Conservation (phyloP, 2,888 invertebrate genomes). For the Mylabris sibirica region DNA sequence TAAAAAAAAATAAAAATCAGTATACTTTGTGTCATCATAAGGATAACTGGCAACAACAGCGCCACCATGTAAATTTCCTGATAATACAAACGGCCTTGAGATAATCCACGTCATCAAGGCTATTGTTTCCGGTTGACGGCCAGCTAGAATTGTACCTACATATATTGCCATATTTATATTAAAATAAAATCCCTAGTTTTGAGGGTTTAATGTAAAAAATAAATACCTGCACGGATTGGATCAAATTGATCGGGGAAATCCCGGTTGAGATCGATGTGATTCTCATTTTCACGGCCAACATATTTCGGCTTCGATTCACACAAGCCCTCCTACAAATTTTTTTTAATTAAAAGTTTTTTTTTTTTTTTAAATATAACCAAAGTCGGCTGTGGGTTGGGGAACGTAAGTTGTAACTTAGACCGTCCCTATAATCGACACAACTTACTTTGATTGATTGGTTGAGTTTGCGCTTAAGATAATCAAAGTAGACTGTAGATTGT, state of each 20-base stretch:
- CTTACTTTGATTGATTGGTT: too few species aligned
- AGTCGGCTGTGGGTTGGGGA: too few species aligned
- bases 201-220: background rate
- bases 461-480: too few species aligned
- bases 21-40: constrained; percentile 80
- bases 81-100: constrained; percentile 87
- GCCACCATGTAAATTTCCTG: constrained; percentile 95
- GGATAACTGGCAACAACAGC: constrained; percentile 98
- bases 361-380: too few species aligned
- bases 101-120: constrained; percentile 91
- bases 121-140: constrained; percentile 84
- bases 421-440: too few species aligned
- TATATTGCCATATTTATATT: constrained; percentile 4
- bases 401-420: too few species aligned
- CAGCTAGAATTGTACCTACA: constrained; percentile 65
- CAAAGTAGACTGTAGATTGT: too few species aligned
- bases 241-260: constrained; percentile 91
- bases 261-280: constrained; percentile 84
- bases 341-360: constrained; percentile 13
- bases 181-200: too few species aligned
- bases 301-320: constrained; percentile 75
- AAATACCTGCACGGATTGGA: constrained; percentile 51
- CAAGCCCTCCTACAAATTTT: constrained; percentile 73
- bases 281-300: constrained; percentile 82
- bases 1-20: constrained; percentile 6